Evolutionary conservation across 2,113 vertebrate genomes (phyloP), one percentile per base, ranked within the genome.

Genomic region (Eublepharis macularius): DNA sequence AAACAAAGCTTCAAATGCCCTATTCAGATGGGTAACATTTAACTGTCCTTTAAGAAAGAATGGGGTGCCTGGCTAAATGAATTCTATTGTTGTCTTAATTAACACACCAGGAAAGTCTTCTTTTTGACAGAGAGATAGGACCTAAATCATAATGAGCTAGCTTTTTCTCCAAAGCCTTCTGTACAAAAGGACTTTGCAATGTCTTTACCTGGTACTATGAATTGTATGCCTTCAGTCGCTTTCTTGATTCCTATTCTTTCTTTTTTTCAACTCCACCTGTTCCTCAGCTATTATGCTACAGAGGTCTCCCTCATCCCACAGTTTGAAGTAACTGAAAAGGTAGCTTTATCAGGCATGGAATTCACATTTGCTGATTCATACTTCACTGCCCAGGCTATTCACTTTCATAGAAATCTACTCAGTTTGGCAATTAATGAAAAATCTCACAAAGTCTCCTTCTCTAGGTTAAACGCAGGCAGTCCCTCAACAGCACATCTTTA

Each of bases 11-110:
- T 85, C 74, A 82, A 87, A 80, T 60, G 80, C 39, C 41, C 82
- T 14, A 57, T 87, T 83, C 81, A 68, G 77, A 86, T 70, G 70
- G 39, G 29, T 78, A 91, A 88, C 88, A 88, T 89, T 90, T 79
- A 77, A 60, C 32, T 78, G 69, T 81, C 60, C 79, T 87, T 91
- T 83, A 88, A 80, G 77, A 89, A 93, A 88, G 32, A 86, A 84
- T 60, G 74, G 83, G 80, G 16, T 83, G 10, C 74, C 80, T 86
- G 60, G 24, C 21, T 84, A 81, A 89, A 60, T 88, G 76, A 74
- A 45, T 84, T 90, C 36, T 83, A 80, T 66, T 90, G 32, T 85
- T 86, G 29, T 81, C 69, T 45, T 89, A 80, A 85, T 68, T 90
- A 89, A 86, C 26, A 93, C 54, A 83, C 19, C 80, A 47, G 65